phyloP scores from a whole-genome alignment of 1,140 invertebrate species.

The Nomia melanderi region DNA sequence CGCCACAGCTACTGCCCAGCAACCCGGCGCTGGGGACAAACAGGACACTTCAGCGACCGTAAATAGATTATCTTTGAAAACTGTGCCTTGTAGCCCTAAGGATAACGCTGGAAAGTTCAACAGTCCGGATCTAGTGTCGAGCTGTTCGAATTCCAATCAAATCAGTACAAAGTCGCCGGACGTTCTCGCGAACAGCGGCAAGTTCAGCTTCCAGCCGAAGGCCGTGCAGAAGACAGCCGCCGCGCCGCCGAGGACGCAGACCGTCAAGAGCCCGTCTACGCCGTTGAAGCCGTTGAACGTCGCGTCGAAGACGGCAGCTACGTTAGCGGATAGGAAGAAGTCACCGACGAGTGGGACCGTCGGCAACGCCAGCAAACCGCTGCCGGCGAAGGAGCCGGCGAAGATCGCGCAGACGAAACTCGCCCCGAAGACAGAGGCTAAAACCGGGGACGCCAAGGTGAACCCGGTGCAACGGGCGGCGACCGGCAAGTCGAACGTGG shows the following conservation, averaged over 20 bases:
- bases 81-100: constrained; percentile 70
- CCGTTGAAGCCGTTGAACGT: constrained; percentile 66
- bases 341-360: constrained; percentile 61
- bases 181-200: constrained; percentile 71
- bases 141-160: constrained; percentile 79
- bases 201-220: constrained; percentile 53
- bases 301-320: constrained; percentile 61
- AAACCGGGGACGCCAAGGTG: constrained; percentile 68
- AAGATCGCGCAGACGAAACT: constrained; percentile 17
- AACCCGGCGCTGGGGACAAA: constrained; percentile 48
- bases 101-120: constrained; percentile 77
- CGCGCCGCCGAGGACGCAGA: constrained; percentile 27
- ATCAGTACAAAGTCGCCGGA: constrained; percentile 83
- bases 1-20: constrained; percentile 31
- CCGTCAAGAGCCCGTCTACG: constrained; percentile 58
- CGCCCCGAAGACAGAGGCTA: constrained; percentile 70
- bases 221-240: constrained; percentile 59
- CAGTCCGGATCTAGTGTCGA: constrained; percentile 87
- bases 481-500: constrained; percentile 85
- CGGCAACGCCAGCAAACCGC: constrained; percentile 64
- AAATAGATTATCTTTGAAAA: constrained; percentile 62
- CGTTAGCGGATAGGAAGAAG: constrained; percentile 71
- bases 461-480: constrained; percentile 72
- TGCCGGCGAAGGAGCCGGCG: constrained; percentile 51
- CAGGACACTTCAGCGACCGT: constrained; percentile 46